Evolutionary conservation across 2,113 vertebrate genomes (phyloP).

Genomic region (Aythya baeri): DNA sequence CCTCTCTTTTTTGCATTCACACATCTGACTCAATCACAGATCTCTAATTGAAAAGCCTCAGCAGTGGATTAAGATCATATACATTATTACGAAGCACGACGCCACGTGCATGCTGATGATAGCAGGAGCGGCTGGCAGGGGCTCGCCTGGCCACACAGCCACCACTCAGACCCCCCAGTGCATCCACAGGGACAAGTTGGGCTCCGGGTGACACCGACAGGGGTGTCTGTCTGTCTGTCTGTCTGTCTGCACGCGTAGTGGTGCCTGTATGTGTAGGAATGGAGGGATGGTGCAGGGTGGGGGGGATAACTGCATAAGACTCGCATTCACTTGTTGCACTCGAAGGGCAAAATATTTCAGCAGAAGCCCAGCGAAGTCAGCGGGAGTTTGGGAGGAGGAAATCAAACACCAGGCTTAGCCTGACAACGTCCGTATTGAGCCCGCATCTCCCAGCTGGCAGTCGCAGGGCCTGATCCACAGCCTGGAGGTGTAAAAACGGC

Average conservation of each 20-base stretch:
- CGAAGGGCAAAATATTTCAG: neutral
- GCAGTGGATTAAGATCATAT: conserved; percentile 14
- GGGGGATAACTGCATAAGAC: fast-evolving
- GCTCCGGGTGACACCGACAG: fast-evolving
- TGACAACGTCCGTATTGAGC: neutral
- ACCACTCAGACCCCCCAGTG: fast-evolving
- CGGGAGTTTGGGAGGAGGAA: neutral
- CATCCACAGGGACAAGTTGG: fast-evolving
- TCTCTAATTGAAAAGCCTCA: conserved; percentile 54
- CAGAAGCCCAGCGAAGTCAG: neutral
- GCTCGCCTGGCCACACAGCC: neutral
- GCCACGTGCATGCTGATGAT: conserved; percentile 22
- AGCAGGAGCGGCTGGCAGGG: neutral
- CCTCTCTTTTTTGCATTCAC: neutral
- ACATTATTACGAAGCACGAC: neutral
- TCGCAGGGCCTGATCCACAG: neutral
- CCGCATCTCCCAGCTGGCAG: neutral
- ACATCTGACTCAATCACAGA: conserved; percentile 31
- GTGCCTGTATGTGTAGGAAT: fast-evolving
- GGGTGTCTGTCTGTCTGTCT: neutral
- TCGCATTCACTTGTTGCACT: neutral
- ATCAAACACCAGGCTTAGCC: fast-evolving
- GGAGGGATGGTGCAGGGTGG: neutral
- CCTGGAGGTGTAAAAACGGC: neutral
- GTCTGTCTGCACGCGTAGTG: fast-evolving